Conservation (phyloP, 2,888 invertebrate genomes). For the Chorisops tibialis region DNA sequence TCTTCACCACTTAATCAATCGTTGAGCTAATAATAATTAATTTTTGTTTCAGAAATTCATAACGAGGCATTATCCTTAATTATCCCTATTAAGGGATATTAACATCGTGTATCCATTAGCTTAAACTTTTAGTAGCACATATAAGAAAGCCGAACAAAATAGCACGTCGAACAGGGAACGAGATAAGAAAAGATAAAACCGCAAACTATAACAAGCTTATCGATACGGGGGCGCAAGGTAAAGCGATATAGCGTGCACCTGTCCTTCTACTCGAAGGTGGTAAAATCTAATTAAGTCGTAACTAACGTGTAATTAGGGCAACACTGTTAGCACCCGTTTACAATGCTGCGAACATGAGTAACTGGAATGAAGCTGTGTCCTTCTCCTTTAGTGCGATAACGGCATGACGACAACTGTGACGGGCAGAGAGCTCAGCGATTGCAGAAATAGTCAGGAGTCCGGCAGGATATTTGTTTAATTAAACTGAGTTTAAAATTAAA, state of each 20-base stretch:
- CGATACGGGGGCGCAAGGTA: background rate
- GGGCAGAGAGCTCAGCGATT: no score
- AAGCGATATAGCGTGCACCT: background rate
- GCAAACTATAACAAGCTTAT: constrained; percentile 12
- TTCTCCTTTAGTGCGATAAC: no score
- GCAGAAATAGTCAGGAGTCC: no score
- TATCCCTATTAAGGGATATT: constrained; percentile 31
- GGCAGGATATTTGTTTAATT: no score
- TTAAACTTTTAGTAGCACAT: constrained; percentile 6
- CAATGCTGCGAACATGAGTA: no score
- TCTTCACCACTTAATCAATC: constrained; percentile 11
- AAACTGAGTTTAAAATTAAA: no score
- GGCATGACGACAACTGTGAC: no score
- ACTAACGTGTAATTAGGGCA: constrained; percentile 12
- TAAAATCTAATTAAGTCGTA: constrained; percentile 13
- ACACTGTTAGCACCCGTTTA: background rate
- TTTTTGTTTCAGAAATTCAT: constrained; percentile 29
- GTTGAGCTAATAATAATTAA: constrained; percentile 22
- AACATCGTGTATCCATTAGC: constrained; percentile 31
- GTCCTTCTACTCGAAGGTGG: background rate
- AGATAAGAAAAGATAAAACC: constrained; percentile 13
- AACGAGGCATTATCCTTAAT: constrained; percentile 31
- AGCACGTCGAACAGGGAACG: background rate
- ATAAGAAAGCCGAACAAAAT: background rate
- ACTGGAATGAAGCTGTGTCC: no score